Evolutionary conservation across 1,140 invertebrate genomes (phyloP), one percentile per base, ranked within the genome.

Genomic region (Semibalanus balanoides): DNA sequence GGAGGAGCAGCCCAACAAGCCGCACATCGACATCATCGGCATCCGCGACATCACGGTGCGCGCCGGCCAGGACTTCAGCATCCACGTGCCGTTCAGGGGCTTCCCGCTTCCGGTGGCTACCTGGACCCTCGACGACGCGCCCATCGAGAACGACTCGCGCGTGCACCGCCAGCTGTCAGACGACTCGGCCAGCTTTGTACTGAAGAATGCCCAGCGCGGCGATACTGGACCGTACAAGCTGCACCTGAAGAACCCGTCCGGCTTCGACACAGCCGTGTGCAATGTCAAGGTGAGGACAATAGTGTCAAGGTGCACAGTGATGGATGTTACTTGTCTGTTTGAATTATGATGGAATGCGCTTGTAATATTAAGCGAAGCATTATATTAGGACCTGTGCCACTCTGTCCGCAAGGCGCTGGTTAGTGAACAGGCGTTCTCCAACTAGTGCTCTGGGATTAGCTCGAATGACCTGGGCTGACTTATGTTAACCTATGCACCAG

Each of bases 1-100:
- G 78, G 94, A 96, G 83, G 95, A 98, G 86, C 94, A 98, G 84
- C 93, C 96, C 0, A 96, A 97, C 83, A 97, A 97, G 84, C 97
- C 97, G 29, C 89, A 91, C 80, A 93, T 99, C 88, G 95, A 99
- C 82, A 87, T 97, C 73, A 90, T 92, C 74, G 91, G 91, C 30
- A 89, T 98, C 11, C 91, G 95, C 64, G 97, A 99, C 82, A 97
- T 99, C 79, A 95, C 92, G 28, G 96, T 99, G 7, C 89, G 95
- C 78, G 96, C 96, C 78, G 97, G 97, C 75, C 95, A 99, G 86
- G 94, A 97, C 82, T 98, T 99, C 85, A 93, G 91, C 75, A 95
- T 99, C 82, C 92, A 95, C 81, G 92, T 99, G 31, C 96, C 96
- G 22, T 99, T 95, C 83, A 89, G 92, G 78, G 97, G 93, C 31